Conservation (phyloP, 2,888 invertebrate species). For the Trypoxylon attenuatum region DNA sequence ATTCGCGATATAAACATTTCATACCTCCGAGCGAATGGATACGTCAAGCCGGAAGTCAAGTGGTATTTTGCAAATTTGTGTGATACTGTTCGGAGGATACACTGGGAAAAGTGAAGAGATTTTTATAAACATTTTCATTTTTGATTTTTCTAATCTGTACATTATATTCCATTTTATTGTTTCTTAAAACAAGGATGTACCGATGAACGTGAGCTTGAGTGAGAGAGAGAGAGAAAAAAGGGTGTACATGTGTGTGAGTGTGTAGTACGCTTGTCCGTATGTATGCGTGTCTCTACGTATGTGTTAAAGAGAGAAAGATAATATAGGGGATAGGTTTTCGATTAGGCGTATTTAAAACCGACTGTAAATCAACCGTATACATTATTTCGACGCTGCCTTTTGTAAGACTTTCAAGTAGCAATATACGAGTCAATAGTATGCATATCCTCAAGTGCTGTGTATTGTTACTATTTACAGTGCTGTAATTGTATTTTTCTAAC, state of each 20-base stretch:
- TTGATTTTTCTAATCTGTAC: slow-evolving; percentile 41
- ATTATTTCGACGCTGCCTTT: slow-evolving; percentile 31
- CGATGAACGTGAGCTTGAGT: background rate
- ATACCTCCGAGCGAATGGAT: slow-evolving; percentile 25
- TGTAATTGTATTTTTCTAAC: slow-evolving; percentile 19
- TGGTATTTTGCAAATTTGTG: slow-evolving; percentile 28
- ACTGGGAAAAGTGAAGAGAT: slow-evolving; percentile 40
- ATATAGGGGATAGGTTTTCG: slow-evolving; percentile 11
- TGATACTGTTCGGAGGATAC: slow-evolving; percentile 41
- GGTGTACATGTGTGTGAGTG: slow-evolving; percentile 20
- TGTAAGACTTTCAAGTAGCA: slow-evolving; percentile 46
- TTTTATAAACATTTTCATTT: slow-evolving; percentile 48
- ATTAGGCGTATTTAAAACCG: slow-evolving; percentile 38
- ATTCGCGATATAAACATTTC: slow-evolving; percentile 26
- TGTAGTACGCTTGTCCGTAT: no score
- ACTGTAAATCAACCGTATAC: slow-evolving; percentile 26
- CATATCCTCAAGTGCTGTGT: slow-evolving; percentile 24
- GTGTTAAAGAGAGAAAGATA: slow-evolving; percentile 28
- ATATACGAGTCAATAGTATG: slow-evolving; percentile 40
- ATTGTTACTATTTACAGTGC: slow-evolving; percentile 17
- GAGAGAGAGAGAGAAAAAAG: background rate
- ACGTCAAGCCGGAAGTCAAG: slow-evolving; percentile 5
- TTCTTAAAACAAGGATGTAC: slow-evolving; percentile 17
- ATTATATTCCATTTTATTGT: slow-evolving; percentile 38
- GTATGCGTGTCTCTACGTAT: no score